Base-by-base conservation (phyloP, 1,140 invertebrate genomes). In the Radopholus similis region DNA sequence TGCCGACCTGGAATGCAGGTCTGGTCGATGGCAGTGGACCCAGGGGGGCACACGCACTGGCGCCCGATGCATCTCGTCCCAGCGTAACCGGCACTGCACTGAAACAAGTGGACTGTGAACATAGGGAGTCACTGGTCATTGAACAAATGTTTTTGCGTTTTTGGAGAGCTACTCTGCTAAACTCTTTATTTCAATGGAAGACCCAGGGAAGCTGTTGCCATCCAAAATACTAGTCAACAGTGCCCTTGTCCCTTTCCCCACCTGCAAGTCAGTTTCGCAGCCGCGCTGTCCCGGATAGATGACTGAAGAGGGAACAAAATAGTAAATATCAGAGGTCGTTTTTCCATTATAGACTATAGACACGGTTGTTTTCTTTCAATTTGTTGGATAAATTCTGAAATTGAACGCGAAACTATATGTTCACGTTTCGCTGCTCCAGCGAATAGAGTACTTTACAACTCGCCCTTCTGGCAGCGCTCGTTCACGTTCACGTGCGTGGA, bases 401-500 rank as follows among this genome's bases (percentile, higher is more conserved):
- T 47, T 47, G 42, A 4, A 13, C 44, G 6, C n/a, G n/a, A n/a
- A n/a, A 21, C 0, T 47, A 21, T 0, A 47, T 8, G 4, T 5
- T 51, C 15, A 26, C 47, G 40, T 5, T 40, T 30, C 4, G n/a
- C 3, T 21, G 2, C 28, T 1, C 13, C 26, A n/a, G 2, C 8
- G 32, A 1, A 1, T 15, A 64, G 11, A 1, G 28, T 68, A 81
- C 79, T 66, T n/a, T n/a, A n/a, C n/a, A n/a, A n/a, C n/a, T n/a
- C n/a, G n/a, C n/a, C n/a, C 67, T 82, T 81, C 51, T 82, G 75
- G 49, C 79, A 81, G 54, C 66, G 68, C 28, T 75, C 73, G 62
- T 82, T 64, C 15, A 81, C 66, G 21, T 72, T 74, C 2, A 81
- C 78, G 57, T 82, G 80, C 13, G 79, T 81, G 13, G 79, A 82